A percentile compares a stretch with the other conserved stretches of the same genome.
These are phyloP conservation scores for Enteromius viviparus DNA, from an alignment of 2,797 vertebrate genomes.

Conservation along the genomic window DNA sequence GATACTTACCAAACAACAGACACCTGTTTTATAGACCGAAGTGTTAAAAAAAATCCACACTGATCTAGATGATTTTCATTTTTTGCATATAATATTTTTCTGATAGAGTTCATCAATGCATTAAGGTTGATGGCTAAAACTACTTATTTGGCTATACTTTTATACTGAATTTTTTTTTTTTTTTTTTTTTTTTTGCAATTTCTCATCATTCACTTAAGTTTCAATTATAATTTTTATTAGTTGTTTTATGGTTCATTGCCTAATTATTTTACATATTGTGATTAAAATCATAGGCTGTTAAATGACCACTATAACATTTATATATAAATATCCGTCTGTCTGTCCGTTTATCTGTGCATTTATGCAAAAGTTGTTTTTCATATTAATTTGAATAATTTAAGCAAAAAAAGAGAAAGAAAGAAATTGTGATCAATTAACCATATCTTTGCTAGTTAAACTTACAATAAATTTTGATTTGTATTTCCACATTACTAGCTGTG, in stretches of 20 bases:
- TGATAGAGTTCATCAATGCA: not conserved
- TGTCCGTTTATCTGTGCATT: not conserved
- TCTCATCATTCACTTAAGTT: not conserved
- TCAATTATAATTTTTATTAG: not conserved
- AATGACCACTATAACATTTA: not conserved
- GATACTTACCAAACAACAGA: slow-evolving; percentile 5
- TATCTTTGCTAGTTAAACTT: not conserved
- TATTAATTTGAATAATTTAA: not conserved
- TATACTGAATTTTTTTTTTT: too few species aligned
- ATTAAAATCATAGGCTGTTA: not conserved
- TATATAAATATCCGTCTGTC: not conserved
- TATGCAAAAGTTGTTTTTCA: not conserved
- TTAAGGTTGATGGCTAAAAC: too few species aligned
- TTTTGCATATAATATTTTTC: too few species aligned
- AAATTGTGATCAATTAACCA: not conserved
- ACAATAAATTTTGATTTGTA: not conserved
- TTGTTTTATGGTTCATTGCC: not conserved
- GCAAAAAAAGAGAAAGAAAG: not conserved
- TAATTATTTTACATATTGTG: not conserved
- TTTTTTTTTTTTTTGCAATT: too few species aligned
- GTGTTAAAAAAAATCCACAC: not conserved
- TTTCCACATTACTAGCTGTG: not conserved
- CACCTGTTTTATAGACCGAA: slow-evolving; percentile 8
- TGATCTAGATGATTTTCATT: not conserved
- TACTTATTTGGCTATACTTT: not conserved